These are phyloP conservation scores for Drosophila helvetica DNA, from an alignment of 2,888 invertebrate genomes.

Conservation along the genomic window DNA sequence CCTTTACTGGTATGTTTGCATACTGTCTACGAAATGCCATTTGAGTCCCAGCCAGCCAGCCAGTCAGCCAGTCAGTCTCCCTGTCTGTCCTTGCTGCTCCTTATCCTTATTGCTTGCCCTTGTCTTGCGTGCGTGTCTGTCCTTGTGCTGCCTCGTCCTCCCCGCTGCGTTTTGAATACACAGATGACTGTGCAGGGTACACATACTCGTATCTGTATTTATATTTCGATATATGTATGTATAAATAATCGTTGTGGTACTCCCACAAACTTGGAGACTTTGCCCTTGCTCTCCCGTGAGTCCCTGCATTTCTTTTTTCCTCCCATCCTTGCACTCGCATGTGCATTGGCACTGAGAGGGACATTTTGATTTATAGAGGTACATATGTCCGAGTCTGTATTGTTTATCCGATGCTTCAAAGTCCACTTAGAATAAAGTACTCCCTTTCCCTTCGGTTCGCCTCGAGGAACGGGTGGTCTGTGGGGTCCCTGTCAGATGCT, in stretches of 20 bases:
- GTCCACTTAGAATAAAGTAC: slow-evolving; percentile 19
- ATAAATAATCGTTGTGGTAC: slow-evolving; percentile 26
- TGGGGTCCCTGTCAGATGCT: neutral
- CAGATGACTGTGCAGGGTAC: slow-evolving; percentile 19
- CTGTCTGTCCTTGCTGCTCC: neutral
- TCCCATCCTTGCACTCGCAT: slow-evolving; percentile 2
- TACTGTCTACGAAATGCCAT: slow-evolving; percentile 42
- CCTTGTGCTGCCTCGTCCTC: slow-evolving; percentile 12
- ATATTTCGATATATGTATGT: slow-evolving; percentile 1
- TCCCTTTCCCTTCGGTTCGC: neutral
- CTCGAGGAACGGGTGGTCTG: neutral
- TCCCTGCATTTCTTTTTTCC: neutral
- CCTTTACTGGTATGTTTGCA: slow-evolving; percentile 60
- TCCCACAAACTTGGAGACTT: neutral
- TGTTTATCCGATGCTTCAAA: slow-evolving; percentile 47
- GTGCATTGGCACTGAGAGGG: slow-evolving; percentile 39
- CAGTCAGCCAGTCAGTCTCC: slow-evolving; percentile 12
- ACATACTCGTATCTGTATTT: neutral
- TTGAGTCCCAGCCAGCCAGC: slow-evolving; percentile 53
- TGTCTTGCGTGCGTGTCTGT: slow-evolving; percentile 15
- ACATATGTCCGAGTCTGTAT: no score
- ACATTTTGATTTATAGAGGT: no score
- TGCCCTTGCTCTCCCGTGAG: no score
- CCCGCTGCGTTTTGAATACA: slow-evolving; percentile 48
- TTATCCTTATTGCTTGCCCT: slow-evolving; percentile 14